These are phyloP conservation scores for Clitarchus hookeri DNA, from an alignment of 2,888 invertebrate genomes.

Conservation along the genomic window DNA sequence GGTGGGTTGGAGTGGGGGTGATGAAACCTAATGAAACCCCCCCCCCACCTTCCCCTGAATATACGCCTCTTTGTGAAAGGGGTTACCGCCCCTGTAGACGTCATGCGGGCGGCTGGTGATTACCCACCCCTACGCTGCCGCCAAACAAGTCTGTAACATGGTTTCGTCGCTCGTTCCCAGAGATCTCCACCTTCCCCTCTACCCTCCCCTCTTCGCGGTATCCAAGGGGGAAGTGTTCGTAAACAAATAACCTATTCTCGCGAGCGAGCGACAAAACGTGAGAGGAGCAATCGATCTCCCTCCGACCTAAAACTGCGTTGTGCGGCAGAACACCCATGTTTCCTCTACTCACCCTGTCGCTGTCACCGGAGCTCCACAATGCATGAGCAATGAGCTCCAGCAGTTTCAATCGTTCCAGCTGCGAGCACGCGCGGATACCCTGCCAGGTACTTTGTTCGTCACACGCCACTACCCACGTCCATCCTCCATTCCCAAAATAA, in stretches of 20 bases:
- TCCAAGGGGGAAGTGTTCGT: background rate
- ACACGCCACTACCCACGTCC: background rate
- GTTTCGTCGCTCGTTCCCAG: background rate
- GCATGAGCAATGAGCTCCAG: background rate
- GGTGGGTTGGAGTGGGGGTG: background rate
- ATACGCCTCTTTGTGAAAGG: conserved; percentile 1
- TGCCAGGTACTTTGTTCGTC: background rate
- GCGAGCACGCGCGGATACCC: background rate
- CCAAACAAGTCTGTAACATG: background rate
- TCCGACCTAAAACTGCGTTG: background rate
- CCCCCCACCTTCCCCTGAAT: background rate
- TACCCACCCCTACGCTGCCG: background rate
- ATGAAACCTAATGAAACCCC: background rate
- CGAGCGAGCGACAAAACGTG: conserved; percentile 2
- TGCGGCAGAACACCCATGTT: background rate
- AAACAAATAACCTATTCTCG: conserved; percentile 14
- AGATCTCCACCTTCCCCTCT: background rate
- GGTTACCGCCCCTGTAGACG: background rate
- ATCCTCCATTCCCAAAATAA: background rate
- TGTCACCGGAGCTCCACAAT: background rate
- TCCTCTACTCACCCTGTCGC: background rate
- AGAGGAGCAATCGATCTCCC: background rate
- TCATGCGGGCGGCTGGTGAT: conserved; percentile 14
- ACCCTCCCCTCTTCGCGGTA: background rate
- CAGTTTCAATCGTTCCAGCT: background rate